These are phyloP conservation scores for Psettodes erumei DNA, from an alignment of 2,113 vertebrate species.

Conservation along the genomic window DNA sequence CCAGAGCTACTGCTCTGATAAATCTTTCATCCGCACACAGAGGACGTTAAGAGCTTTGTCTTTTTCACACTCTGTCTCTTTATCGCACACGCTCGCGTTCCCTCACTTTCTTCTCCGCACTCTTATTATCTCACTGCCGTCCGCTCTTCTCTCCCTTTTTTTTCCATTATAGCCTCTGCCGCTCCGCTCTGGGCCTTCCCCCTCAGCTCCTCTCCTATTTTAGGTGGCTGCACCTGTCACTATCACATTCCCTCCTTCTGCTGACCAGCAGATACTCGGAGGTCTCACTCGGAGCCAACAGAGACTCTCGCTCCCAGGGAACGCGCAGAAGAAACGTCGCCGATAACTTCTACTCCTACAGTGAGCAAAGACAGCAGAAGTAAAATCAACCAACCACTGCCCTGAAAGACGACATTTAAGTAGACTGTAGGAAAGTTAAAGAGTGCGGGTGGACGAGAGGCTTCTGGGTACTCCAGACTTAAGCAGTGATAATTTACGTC, in stretches of 20 bases:
- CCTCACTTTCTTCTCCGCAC: background rate
- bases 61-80: background rate
- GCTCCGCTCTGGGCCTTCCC: conserved; percentile 47
- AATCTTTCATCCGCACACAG: conserved; percentile 5
- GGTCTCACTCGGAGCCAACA: conserved; percentile 55
- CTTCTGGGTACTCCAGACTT: background rate
- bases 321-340: background rate
- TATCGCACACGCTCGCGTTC: background rate
- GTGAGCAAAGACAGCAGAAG: background rate
- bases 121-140: conserved; percentile 6
- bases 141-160: conserved; percentile 16
- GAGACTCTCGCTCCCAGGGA: conserved; percentile 18
- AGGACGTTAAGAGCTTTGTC: background rate
- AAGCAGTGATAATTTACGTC: conserved; percentile 2
- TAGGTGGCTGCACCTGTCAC: conserved; percentile 84
- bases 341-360: background rate
- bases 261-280: conserved; percentile 83
- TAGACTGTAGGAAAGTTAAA: background rate
- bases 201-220: conserved; percentile 77
- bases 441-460: too few species aligned
- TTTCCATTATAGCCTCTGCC: conserved; percentile 22
- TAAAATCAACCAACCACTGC: background rate
- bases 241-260: conserved; percentile 83
- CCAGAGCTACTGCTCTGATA: background rate
- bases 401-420: background rate